Evolutionary conservation across 2,888 invertebrate species (phyloP), one percentile per base, ranked within the genome.

Genomic region (Ganaspis brasiliensis): DNA sequence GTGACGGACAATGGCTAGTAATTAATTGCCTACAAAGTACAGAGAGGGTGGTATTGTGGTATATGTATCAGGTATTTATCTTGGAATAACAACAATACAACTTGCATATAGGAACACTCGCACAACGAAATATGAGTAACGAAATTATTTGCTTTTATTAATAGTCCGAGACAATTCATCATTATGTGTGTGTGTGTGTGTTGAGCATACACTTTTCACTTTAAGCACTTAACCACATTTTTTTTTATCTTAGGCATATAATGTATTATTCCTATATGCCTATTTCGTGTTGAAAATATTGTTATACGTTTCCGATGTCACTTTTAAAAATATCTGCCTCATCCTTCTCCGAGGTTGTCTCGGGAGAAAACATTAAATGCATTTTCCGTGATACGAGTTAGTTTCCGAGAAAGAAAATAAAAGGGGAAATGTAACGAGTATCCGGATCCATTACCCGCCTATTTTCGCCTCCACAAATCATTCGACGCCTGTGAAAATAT

Each of bases 1-100:
- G 82, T 87, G 87, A 88, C 87, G 85, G 87, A 88, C 88, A 88
- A 88, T 88, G 84, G 84, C 79, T 79, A 82, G 87, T 88, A 88
- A 88, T 88, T 88, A 88, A 88, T 88, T 87, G 86, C 85, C 88
- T 85, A 88, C 88, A 85, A 87, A 88, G 84, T 88, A 86, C 85
- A 82, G 82, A 82, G 84, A 79, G 85, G 85, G 81, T 81, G 71
- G 85, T 82, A 88, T 88, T 88, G 87, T 86, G 85, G 82, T 81
- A 84, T 85, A 76, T 67, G 82, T 86, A 87, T 87, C 87, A 84
- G 86, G 86, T 88, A 88, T 87, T 88, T 87, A 88, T 88, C 87
- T 88, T 85, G 87, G 83, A 86, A 87, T 84, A 87, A 85, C 85
- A 87, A 87, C 87, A 87, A 87, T 88, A 85, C 85, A 83, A 76